phyloP scores from a whole-genome alignment of 2,113 vertebrate species.

The Megatriorchis doriae region DNA sequence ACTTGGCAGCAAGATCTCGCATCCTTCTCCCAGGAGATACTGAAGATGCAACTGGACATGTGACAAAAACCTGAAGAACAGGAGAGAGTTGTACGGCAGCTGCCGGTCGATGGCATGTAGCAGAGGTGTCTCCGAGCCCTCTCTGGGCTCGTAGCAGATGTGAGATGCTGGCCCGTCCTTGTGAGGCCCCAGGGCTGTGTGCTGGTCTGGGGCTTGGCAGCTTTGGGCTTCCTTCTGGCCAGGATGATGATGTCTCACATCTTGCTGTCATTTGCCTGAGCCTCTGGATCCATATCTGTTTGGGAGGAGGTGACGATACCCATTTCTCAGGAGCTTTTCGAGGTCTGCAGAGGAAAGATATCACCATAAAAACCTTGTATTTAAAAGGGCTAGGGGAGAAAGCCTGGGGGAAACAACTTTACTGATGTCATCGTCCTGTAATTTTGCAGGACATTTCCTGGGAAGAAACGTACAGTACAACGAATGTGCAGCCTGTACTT shows the following conservation, averaged over 20 bases:
- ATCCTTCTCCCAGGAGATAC: not conserved
- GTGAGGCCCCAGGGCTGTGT: not conserved
- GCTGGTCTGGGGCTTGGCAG: not conserved
- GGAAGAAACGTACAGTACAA: not conserved
- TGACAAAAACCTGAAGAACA: not conserved
- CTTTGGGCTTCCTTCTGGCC: not conserved
- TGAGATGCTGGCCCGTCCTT: not conserved
- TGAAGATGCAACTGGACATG: not conserved
- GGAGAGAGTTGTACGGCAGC: not conserved
- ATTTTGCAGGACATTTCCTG: not conserved
- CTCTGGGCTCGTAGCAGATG: not conserved
- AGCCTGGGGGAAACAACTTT: not conserved
- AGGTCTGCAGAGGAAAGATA: not conserved
- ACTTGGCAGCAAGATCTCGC: not conserved
- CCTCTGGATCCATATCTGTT: not conserved
- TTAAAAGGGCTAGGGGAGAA: not conserved
- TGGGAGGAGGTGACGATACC: not conserved
- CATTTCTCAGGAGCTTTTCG: not conserved
- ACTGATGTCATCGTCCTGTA: not conserved
- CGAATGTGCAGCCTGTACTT: not conserved
- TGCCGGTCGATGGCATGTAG: rapidly evolving
- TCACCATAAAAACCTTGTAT: not conserved
- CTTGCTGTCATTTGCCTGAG: not conserved
- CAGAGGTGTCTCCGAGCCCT: not conserved
- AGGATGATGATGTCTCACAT: not conserved